Evolutionary conservation across 2,888 invertebrate genomes (phyloP), one percentile per base, ranked within the genome.

Genomic region (Hedychridium roseum): DNA sequence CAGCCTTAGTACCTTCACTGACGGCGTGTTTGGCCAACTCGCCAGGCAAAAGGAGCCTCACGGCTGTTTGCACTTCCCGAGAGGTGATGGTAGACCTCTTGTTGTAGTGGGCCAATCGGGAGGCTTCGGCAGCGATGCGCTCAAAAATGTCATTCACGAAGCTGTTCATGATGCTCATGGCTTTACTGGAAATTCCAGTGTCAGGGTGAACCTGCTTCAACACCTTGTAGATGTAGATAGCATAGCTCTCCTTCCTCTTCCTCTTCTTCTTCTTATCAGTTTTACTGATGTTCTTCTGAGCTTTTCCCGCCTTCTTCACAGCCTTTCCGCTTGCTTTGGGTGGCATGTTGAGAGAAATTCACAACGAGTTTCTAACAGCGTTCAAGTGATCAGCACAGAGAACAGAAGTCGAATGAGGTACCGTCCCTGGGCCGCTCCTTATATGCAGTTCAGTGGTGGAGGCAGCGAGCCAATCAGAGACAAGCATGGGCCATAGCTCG

Each of bases 101-200:
- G 54, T 83, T 83, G 69, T 86, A 86, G 6, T 84, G 83, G 1
- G 86, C 85, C 47, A 90, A 69, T 38, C 84, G 83, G 0, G 85
- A 84, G 0, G 88, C 85, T 68, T 90, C 88, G 0, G 81, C 79
- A 0, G 88, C 88, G 32, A 91, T 86, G 32, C 86, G 83, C 71
- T 91, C 89, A 66, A 91, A 82, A 66, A 89, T 86, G 60, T 91
- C 90, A 60, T 86, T 87, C 0, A 91, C 86, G 54, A 90, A 90
- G 64, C 85, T 86, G 75, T 89, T 88, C 88, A 90, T 88, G 57
- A 90, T 88, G 60, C 82, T 75, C 86, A 89, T 89, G 0, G 88
- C 86, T 62, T 88, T 88, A 16, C 82, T 83, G 0, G 88, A 87
- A 40, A 90, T 85, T 0, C 88, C 86, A 28, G 86, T 81, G 71